A percentile compares a stretch with the other conserved stretches of the same genome.
These are phyloP conservation scores for Sialia sialis DNA, from an alignment of 2,113 vertebrate species.

Conservation along the genomic window DNA sequence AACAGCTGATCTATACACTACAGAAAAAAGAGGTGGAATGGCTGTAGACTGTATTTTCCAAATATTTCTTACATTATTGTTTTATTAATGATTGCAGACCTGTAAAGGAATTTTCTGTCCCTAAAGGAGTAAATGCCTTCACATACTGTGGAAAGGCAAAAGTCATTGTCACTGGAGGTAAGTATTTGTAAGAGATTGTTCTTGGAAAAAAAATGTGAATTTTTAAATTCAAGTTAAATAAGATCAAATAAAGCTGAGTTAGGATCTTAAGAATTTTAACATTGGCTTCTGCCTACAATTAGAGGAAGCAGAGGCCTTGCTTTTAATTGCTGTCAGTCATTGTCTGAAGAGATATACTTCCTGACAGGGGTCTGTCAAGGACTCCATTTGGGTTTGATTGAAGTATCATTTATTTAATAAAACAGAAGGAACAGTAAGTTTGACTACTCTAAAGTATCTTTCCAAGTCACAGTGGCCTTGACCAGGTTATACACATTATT, in stretches of 20 bases:
- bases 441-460: background rate
- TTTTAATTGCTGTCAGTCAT: background rate
- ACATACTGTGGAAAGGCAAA: slow-evolving; percentile 73
- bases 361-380: background rate
- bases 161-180: slow-evolving; percentile 74
- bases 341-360: background rate
- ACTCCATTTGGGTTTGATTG: background rate
- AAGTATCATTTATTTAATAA: background rate
- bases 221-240: background rate
- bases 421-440: background rate
- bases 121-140: slow-evolving; percentile 71
- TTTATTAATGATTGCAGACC: slow-evolving; percentile 57
- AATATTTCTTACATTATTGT: background rate
- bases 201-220: background rate
- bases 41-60: background rate
- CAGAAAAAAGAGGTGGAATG: background rate
- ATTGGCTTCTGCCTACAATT: background rate
- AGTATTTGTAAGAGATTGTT: background rate
- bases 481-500: background rate
- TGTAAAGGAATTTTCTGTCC: slow-evolving; percentile 72
- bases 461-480: background rate
- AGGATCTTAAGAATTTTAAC: background rate
- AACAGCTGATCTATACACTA: background rate
- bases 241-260: background rate
- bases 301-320: background rate